phyloP scores from a whole-genome alignment of 2,113 vertebrate species.

The Chunga burmeisteri region DNA sequence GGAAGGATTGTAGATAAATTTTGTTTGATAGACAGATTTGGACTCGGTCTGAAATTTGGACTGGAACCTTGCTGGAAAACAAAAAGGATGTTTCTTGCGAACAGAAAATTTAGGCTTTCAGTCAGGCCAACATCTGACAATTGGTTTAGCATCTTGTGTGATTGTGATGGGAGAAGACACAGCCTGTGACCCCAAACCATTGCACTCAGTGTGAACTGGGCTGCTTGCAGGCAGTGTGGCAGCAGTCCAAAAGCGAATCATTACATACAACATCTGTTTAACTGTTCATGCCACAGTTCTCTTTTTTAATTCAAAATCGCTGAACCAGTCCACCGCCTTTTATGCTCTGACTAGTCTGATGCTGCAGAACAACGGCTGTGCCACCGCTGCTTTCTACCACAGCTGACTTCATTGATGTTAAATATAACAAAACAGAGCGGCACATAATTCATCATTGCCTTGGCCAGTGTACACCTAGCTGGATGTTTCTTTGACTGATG shows the following conservation, averaged over 20 bases:
- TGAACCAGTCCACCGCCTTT: neutral
- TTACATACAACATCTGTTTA: neutral
- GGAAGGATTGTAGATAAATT: neutral
- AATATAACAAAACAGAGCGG: neutral
- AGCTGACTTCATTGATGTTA: neutral
- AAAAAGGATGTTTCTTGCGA: neutral
- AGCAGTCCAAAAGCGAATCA: neutral
- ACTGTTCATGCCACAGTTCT: neutral
- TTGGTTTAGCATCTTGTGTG: accelerated
- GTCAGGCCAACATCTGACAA: neutral
- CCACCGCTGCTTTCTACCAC: accelerated
- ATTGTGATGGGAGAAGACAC: neutral
- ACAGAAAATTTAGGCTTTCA: neutral
- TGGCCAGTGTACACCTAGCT: neutral
- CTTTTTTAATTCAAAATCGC: neutral
- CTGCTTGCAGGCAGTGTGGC: neutral
- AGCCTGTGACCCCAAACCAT: neutral
- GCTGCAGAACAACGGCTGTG: neutral
- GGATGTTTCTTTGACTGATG: neutral
- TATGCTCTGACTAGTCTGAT: neutral
- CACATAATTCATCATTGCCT: neutral
- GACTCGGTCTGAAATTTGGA: neutral
- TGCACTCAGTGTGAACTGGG: neutral
- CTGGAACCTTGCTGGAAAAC: neutral
- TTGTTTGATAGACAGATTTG: neutral